Evolutionary conservation across 2,888 invertebrate species (phyloP).

Genomic region (Caradrina clavipalpis): DNA sequence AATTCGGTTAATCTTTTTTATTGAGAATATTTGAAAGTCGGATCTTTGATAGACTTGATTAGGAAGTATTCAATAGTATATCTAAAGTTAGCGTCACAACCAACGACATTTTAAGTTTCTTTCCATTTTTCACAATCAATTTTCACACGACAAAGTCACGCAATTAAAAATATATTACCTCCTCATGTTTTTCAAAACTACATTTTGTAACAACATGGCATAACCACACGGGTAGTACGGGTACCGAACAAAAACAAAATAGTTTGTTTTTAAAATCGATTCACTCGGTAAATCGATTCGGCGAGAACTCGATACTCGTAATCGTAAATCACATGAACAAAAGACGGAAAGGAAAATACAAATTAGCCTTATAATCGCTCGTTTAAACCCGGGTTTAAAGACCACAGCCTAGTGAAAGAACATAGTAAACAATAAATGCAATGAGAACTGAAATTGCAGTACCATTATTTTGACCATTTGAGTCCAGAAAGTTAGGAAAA

Average conservation of each 20-base stretch:
- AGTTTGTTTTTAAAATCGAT: slow-evolving; percentile 74
- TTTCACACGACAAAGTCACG: slow-evolving; percentile 20
- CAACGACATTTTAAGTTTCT: neutral
- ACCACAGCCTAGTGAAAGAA: slow-evolving; percentile 58
- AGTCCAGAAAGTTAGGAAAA: neutral
- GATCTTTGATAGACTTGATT: slow-evolving; percentile 7
- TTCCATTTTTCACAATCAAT: slow-evolving; percentile 3
- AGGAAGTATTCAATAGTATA: neutral
- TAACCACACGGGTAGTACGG: slow-evolving; percentile 51
- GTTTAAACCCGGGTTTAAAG: slow-evolving; percentile 71
- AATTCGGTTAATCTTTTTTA: slow-evolving; percentile 47
- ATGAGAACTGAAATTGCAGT: slow-evolving; percentile 22
- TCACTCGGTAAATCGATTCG: slow-evolving; percentile 78
- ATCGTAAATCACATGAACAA: slow-evolving; percentile 88
- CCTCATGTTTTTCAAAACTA: slow-evolving; percentile 55
- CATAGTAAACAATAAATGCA: slow-evolving; percentile 61
- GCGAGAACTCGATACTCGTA: slow-evolving; percentile 79
- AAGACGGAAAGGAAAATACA: slow-evolving; percentile 88
- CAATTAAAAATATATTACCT: slow-evolving; percentile 59
- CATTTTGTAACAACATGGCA: slow-evolving; percentile 69
- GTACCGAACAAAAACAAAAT: slow-evolving; percentile 69
- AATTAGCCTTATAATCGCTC: slow-evolving; percentile 88
- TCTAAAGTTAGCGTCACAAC: neutral
- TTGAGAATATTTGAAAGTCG: slow-evolving; percentile 14
- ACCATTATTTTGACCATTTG: neutral